A percentile compares a stretch with the other conserved stretches of the same genome.
These are phyloP conservation scores for Philonicus albiceps DNA, from an alignment of 2,888 invertebrate genomes.

Conservation along the genomic window DNA sequence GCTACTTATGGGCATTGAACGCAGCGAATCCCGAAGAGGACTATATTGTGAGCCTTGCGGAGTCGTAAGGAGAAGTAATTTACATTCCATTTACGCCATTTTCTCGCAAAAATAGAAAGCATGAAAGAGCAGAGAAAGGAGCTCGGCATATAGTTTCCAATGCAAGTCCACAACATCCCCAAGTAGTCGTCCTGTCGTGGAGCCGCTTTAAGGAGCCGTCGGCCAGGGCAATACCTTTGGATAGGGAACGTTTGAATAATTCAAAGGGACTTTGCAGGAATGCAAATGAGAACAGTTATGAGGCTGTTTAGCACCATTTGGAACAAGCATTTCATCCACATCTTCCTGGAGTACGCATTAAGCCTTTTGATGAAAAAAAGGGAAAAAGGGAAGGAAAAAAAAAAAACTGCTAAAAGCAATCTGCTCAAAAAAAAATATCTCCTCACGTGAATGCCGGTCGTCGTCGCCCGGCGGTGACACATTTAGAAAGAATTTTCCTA, in stretches of 20 bases:
- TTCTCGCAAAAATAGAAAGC: background rate
- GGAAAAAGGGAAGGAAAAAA: background rate
- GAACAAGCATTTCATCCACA: background rate
- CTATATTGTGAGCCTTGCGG: background rate
- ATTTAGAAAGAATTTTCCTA: background rate
- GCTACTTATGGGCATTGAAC: constrained; percentile 8
- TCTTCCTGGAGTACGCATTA: background rate
- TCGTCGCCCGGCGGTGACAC: background rate
- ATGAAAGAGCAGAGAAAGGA: background rate
- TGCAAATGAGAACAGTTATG: constrained; percentile 29
- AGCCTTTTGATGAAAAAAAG: background rate
- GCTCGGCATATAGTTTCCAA: background rate
- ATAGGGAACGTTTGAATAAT: constrained; percentile 18
- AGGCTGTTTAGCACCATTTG: constrained; percentile 24
- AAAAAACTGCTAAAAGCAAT: background rate
- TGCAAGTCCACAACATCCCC: constrained; percentile 2
- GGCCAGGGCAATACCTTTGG: background rate
- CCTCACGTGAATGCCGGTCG: background rate
- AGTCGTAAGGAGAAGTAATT: constrained; percentile 10
- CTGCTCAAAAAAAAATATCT: background rate
- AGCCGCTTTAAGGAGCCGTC: background rate
- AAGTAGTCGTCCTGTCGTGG: background rate
- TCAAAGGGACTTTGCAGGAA: constrained; percentile 15
- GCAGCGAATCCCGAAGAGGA: background rate
- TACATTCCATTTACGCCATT: constrained; percentile 20